Conservation (phyloP, 1,140 invertebrate species). For the Drosophila kikkawai region DNA sequence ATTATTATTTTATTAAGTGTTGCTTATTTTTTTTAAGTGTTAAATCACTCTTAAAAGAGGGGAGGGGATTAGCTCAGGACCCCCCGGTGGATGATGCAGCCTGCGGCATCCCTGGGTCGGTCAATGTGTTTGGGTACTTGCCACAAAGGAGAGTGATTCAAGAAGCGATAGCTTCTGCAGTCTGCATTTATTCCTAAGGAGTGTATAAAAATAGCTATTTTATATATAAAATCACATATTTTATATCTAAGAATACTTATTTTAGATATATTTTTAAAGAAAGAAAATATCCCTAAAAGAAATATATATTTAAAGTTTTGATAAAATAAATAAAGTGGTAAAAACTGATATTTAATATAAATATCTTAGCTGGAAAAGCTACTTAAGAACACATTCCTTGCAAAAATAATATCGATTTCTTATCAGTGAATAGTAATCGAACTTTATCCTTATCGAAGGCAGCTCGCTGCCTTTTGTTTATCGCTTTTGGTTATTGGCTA, state of each 20-base stretch:
- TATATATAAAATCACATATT: not conserved
- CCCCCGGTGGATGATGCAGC: conserved; percentile 14
- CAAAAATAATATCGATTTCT: not conserved
- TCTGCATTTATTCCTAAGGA: not conserved
- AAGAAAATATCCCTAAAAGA: no score
- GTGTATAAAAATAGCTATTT: not conserved
- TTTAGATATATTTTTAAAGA: not conserved
- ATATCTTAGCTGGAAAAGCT: not conserved
- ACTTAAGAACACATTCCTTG: no score
- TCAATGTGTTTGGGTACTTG: conserved; percentile 43
- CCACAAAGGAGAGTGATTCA: conserved; percentile 41
- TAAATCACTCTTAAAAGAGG: not conserved
- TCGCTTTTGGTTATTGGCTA: conserved; percentile 27
- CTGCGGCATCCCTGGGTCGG: conserved; percentile 36
- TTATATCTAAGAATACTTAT: not conserved
- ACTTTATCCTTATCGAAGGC: not conserved
- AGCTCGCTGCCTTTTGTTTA: conserved; percentile 20
- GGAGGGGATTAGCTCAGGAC: no score
- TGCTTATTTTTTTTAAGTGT: not conserved
- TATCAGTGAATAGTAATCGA: conserved; percentile 15
- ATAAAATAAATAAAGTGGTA: no score
- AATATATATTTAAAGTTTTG: no score
- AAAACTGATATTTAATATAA: not conserved
- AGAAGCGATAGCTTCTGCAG: conserved; percentile 24
- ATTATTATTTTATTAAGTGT: no score